phyloP scores from a whole-genome alignment of 1,140 invertebrate genomes.

The Scaptomyza graminum region DNA sequence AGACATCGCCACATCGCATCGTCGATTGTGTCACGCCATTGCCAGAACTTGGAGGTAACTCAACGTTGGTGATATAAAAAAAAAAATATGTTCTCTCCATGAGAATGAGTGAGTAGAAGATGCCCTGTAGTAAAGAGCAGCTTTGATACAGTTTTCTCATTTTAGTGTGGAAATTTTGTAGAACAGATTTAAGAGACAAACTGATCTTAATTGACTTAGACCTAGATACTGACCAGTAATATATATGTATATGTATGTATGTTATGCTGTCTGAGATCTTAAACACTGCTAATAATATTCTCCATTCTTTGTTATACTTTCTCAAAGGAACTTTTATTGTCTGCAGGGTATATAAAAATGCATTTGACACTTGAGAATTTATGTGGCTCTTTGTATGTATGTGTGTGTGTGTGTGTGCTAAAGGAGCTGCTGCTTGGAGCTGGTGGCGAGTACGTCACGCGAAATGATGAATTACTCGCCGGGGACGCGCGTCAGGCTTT shows the following conservation, averaged over 20 bases:
- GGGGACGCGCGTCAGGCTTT: conserved; percentile 80
- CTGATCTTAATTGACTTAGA: too few relatives aligned
- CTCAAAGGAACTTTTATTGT: not conserved
- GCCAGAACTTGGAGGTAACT: conserved; percentile 69
- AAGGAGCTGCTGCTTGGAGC: conserved; percentile 14
- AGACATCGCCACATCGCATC: conserved; percentile 23
- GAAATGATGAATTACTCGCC: conserved; percentile 82
- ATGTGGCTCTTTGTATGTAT: conserved; percentile 46
- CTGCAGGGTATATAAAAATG: conserved; percentile 57
- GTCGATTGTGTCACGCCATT: conserved; percentile 78
- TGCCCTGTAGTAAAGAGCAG: not conserved
- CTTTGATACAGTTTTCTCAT: too few relatives aligned
- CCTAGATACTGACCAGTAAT: too few relatives aligned
- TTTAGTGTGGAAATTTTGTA: too few relatives aligned
- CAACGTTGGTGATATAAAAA: conserved; percentile 42
- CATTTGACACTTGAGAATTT: conserved; percentile 81
- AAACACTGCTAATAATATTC: not conserved
- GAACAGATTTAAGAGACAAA: too few relatives aligned
- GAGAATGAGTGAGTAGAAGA: not conserved
- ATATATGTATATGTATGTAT: too few relatives aligned
- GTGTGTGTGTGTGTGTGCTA: conserved; percentile 20
- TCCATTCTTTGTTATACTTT: not conserved
- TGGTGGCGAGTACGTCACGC: conserved; percentile 69
- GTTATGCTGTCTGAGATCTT: too few relatives aligned
- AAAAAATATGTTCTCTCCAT: not conserved